A percentile compares a stretch with the other conserved stretches of the same genome.
Conservation (phyloP, 2,888 invertebrate species). For the Neuroscelio doddi region DNA sequence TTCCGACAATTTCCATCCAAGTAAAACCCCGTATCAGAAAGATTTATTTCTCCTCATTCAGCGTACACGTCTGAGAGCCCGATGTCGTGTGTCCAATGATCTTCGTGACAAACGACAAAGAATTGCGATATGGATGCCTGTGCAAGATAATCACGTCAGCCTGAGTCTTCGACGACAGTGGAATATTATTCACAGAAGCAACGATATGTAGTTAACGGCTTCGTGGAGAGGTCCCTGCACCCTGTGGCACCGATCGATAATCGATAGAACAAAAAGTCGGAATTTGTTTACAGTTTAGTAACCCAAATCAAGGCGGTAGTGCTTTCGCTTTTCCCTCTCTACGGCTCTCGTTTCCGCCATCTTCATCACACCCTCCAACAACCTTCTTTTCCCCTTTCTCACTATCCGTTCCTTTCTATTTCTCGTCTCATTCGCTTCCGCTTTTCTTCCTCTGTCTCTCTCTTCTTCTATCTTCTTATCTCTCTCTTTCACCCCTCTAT, state of each 20-base stretch:
- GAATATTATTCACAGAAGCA: constrained; percentile 7
- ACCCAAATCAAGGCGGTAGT: constrained; percentile 64
- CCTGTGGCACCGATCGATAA: constrained; percentile 62
- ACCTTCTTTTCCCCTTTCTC: constrained; percentile 25
- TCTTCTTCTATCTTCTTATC: constrained; percentile 13
- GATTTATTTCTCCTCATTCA: not conserved
- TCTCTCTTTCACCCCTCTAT: constrained; percentile 6
- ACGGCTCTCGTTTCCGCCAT: constrained; percentile 7
- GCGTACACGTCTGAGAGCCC: constrained; percentile 1
- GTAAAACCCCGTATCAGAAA: not conserved
- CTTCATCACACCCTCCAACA: constrained; percentile 17
- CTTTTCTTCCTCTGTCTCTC: constrained; percentile 15
- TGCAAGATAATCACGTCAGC: constrained; percentile 6
- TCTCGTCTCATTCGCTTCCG: too few relatives aligned
- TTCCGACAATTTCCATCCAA: not conserved
- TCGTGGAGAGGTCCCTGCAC: constrained; percentile 62
- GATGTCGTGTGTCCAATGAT: constrained; percentile 1
- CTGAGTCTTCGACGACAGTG: not conserved
- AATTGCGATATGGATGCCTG: constrained; percentile 1
- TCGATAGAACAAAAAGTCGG: constrained; percentile 66
- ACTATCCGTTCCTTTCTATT: constrained; percentile 27
- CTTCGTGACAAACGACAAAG: not conserved
- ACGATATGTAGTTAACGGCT: constrained; percentile 4
- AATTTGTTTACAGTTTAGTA: constrained; percentile 71
- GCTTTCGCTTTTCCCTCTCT: constrained; percentile 27